Evolutionary conservation across 2,797 vertebrate genomes (phyloP).

Genomic region (Gymnoscopelus braueri): DNA sequence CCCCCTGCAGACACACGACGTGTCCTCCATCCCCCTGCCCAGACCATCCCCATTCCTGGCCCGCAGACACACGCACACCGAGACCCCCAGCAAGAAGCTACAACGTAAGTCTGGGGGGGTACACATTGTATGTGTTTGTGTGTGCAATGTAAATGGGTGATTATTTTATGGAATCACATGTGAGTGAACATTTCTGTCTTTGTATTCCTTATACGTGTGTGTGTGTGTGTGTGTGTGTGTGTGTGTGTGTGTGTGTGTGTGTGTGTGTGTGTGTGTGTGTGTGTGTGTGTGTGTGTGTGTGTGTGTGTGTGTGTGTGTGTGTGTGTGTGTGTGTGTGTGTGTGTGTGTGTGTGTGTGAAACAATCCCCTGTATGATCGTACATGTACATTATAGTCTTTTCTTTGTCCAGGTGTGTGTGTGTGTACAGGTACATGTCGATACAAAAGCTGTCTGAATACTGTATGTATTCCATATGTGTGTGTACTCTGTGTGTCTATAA

Average conservation of each 20-base stretch:
- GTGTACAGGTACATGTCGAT: constrained; percentile 28
- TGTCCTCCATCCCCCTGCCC: constrained; percentile 97
- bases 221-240: neutral
- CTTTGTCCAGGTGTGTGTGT: constrained; percentile 44
- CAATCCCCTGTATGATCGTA: constrained; percentile 10
- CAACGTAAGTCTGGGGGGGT: constrained; percentile 87
- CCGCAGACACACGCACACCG: constrained; percentile 88
- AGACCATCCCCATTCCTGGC: constrained; percentile 93
- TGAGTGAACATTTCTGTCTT: too few relatives aligned
- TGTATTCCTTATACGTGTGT: too few relatives aligned
- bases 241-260: neutral
- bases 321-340: neutral
- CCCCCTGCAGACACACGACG: constrained; percentile 96
- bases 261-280: neutral
- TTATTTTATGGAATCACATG: too few relatives aligned
- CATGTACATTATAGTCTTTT: constrained; percentile 35
- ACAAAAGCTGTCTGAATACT: constrained; percentile 12
- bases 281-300: constrained; percentile 3
- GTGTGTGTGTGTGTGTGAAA: neutral
- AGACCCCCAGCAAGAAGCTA: constrained; percentile 92
- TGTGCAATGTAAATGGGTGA: neutral
- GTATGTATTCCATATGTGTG: constrained; percentile 28
- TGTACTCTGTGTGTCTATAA: constrained; percentile 60
- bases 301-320: constrained; percentile 1
- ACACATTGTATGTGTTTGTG: constrained; percentile 3